These are phyloP conservation scores for Episyrphus balteatus DNA, from an alignment of 1,140 invertebrate genomes.

Conservation along the genomic window DNA sequence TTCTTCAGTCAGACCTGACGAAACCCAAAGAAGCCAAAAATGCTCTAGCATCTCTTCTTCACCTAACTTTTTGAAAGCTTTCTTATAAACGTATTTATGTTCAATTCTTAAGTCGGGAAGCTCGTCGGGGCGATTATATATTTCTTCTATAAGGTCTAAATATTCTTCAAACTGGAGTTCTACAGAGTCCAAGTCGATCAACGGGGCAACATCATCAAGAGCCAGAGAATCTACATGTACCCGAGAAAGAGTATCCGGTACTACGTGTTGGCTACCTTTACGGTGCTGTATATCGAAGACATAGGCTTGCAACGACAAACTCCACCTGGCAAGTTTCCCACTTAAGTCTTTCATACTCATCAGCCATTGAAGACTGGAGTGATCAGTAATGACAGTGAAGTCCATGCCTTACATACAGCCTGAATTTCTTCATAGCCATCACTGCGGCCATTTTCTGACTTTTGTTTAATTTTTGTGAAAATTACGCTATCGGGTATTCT, in stretches of 20 bases:
- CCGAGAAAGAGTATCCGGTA: constrained; percentile 30
- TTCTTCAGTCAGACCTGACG: not conserved
- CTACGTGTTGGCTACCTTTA: constrained; percentile 25
- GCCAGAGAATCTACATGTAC: too few relatives aligned
- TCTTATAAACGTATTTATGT: too few relatives aligned
- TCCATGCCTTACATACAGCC: constrained; percentile 35
- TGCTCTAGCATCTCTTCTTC: too few relatives aligned
- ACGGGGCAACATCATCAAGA: too few relatives aligned
- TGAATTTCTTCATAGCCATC: constrained; percentile 34
- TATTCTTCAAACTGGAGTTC: too few relatives aligned
- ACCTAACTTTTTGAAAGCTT: too few relatives aligned
- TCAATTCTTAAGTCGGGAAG: too few relatives aligned
- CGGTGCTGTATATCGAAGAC: constrained; percentile 35
- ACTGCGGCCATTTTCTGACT: constrained; percentile 31
- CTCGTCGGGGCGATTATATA: too few relatives aligned
- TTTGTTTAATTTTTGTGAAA: constrained; percentile 3
- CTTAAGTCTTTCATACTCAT: constrained; percentile 31
- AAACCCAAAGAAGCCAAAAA: constrained; percentile 1
- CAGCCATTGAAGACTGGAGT: constrained; percentile 38
- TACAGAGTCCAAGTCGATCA: too few relatives aligned
- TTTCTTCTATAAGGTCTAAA: too few relatives aligned
- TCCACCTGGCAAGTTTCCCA: constrained; percentile 37
- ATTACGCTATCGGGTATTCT: constrained; percentile 22
- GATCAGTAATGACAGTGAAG: constrained; percentile 41
- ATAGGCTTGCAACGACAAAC: constrained; percentile 32